These are phyloP conservation scores for Murina feae DNA, from an alignment of 2,113 vertebrate species.

Conservation along the genomic window DNA sequence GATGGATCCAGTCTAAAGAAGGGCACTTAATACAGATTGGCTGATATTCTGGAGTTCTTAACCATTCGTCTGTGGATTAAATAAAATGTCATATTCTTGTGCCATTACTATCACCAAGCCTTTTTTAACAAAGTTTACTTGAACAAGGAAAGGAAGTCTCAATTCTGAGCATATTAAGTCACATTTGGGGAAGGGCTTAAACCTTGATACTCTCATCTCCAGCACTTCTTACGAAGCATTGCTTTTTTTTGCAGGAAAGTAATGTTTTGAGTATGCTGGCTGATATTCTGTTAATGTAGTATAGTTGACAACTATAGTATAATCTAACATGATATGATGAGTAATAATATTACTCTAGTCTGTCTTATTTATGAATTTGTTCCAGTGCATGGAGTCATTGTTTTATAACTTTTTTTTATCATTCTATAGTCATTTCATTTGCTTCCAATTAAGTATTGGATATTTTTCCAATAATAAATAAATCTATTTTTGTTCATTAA, in stretches of 20 bases:
- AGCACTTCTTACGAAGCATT: neutral
- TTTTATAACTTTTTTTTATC: neutral
- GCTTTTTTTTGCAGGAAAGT: neutral
- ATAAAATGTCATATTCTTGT: neutral
- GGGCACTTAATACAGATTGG: neutral
- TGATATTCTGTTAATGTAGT: neutral
- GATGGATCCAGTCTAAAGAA: neutral
- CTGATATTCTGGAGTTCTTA: neutral
- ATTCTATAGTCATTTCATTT: neutral
- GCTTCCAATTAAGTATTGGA: neutral
- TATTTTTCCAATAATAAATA: constrained; percentile 24
- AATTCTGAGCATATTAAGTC: neutral
- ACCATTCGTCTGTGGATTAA: neutral
- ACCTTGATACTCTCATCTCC: neutral
- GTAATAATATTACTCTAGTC: neutral
- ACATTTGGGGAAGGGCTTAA: neutral
- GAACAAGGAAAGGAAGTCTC: neutral
- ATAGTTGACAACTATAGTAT: neutral
- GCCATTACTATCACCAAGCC: neutral
- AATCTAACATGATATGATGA: neutral
- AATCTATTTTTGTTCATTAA: neutral
- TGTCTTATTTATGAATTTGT: neutral
- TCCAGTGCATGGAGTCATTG: neutral
- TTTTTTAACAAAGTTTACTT: constrained; percentile 6
- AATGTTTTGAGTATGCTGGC: neutral